Base-by-base conservation (phyloP, 2,113 vertebrate genomes). In the Barnardius zonarius region DNA sequence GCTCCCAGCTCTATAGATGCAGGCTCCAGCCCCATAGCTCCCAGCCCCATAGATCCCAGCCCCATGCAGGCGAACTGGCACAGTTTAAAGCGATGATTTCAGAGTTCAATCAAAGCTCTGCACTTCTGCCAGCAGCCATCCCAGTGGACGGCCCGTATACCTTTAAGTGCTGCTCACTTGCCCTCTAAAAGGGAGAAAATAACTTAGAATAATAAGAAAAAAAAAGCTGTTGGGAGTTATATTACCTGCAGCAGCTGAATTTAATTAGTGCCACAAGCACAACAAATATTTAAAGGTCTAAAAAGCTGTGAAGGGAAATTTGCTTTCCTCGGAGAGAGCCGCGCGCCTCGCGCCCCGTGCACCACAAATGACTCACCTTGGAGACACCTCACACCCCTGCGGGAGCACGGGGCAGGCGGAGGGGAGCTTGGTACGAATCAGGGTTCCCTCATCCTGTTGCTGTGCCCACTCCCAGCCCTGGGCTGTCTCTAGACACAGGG, bases 181-280 rank as follows among this genome's bases (percentile, higher is more conserved):
- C 90, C 88, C 80, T 68, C 90, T 86, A 82, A 92, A 95, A 91
- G 69, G 77, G 57, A 95, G 83, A 95, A 95, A 92, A 72, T 91
- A 70, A 76, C 52, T 63, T 0, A 15, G 37, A 30, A 49, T 23
- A 43, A 39, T 51, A 59, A 44, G 44, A 27, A 62, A 59, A 91
- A 90, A 81, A 62, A 81, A 90, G 30, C 94, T 92, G 70, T 90
- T 88, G 83, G 86, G 96, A 83, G 55, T 97, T 96, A 94, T 95
- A 94, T 95, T 96, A 96, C 95, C 93, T 96, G 93, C 79, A 92
- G 79, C 96, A 97, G 88, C 92, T 95, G 95, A 94, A 94, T 90
- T 96, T 96, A 97, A 97, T 97, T 96, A 97, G 95, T 92, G 77
- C 59, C 16, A 2, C 90, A 95, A 97, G 95, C 93, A 96, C 93